Evolutionary conservation across 2,113 vertebrate genomes (phyloP).

Genomic region (Sander lucioperca): DNA sequence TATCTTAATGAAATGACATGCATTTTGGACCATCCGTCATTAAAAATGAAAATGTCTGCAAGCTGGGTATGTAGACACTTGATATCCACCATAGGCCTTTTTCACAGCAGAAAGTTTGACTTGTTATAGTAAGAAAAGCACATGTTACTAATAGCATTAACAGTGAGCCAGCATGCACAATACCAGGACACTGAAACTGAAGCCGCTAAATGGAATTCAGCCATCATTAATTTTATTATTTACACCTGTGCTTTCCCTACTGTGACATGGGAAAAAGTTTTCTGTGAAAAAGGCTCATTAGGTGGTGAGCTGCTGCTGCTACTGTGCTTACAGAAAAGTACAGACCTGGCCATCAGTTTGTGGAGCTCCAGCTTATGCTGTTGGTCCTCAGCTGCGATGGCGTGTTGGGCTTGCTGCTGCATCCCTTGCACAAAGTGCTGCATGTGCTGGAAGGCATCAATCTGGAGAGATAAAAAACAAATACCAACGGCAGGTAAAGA

Average conservation of each 20-base stretch:
- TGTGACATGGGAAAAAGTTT: background rate
- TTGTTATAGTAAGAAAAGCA: background rate
- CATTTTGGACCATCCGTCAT: background rate
- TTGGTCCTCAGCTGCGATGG: slow-evolving; percentile 94
- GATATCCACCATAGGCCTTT: slow-evolving; percentile 3
- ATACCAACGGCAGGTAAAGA: background rate
- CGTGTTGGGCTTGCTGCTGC: slow-evolving; percentile 96
- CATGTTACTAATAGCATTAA: slow-evolving; percentile 4
- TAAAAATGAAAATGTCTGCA: slow-evolving; percentile 8
- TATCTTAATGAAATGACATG: background rate
- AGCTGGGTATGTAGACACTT: background rate
- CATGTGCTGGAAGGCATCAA: slow-evolving; percentile 98
- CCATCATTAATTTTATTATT: background rate
- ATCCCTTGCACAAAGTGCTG: slow-evolving; percentile 97
- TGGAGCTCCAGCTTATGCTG: slow-evolving; percentile 97
- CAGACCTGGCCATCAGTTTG: slow-evolving; percentile 99
- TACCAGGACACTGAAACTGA: background rate
- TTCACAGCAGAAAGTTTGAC: slow-evolving; percentile 7
- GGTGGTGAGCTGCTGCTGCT: background rate
- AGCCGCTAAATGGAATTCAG: too few relatives aligned
- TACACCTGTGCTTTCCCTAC: background rate
- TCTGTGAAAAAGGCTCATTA: background rate
- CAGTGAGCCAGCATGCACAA: background rate
- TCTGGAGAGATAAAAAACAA: slow-evolving; percentile 80
- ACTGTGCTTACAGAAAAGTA: background rate